phyloP scores from a whole-genome alignment of 2,113 vertebrate genomes.

The Peucedramus taeniatus region DNA sequence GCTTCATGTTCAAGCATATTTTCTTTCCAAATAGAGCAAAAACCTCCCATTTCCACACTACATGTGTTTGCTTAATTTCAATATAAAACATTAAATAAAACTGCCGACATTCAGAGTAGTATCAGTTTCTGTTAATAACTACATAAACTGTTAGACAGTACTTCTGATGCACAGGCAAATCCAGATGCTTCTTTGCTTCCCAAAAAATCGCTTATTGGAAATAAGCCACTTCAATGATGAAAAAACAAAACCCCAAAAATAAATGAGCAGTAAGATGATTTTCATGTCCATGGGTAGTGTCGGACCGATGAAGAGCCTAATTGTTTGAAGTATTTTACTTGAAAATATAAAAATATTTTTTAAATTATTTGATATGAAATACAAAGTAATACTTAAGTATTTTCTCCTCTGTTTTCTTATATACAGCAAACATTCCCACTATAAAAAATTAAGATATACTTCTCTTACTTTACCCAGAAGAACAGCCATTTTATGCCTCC shows the following conservation, averaged over 20 bases:
- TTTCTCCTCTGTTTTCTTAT: not conserved
- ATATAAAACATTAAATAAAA: not conserved
- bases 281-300: not conserved
- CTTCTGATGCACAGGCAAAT: not conserved
- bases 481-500: constrained; percentile 98
- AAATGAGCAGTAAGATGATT: not conserved
- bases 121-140: not conserved
- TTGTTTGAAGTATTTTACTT: not conserved
- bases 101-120: not conserved
- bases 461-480: constrained; percentile 94
- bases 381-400: not conserved
- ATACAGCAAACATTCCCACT: not conserved
- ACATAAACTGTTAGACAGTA: not conserved
- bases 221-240: not conserved
- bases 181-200: not conserved
- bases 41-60: not conserved
- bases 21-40: not conserved
- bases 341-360: not conserved
- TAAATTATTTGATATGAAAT: not conserved
- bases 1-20: not conserved
- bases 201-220: not conserved
- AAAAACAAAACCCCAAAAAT: not conserved
- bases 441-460: not conserved
- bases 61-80: not conserved
- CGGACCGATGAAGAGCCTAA: not conserved